phyloP scores from a whole-genome alignment of 2,113 vertebrate genomes.

The Silurus glanis region DNA sequence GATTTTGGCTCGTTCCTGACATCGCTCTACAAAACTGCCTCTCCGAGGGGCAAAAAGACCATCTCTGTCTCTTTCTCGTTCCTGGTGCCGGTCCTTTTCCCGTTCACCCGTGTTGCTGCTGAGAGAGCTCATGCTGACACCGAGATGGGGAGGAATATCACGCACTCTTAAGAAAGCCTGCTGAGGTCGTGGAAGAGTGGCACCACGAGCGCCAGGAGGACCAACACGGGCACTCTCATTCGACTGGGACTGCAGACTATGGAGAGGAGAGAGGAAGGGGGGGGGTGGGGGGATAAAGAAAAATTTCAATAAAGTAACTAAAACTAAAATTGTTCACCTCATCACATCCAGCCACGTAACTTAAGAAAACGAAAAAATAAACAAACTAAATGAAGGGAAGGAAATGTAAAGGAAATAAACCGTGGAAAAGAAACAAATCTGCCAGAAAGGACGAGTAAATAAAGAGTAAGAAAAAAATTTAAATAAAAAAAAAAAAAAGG shows the following conservation, averaged over 20 bases:
- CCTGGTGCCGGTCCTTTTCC: slow-evolving; percentile 48
- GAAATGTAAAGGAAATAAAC: background rate
- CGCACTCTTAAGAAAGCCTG: slow-evolving; percentile 50
- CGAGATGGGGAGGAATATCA: slow-evolving; percentile 47
- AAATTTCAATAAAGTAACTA: background rate
- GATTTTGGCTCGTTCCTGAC: slow-evolving; percentile 80
- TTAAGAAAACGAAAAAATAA: background rate
- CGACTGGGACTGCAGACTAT: slow-evolving; percentile 72
- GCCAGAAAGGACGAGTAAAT: background rate
- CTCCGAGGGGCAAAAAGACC: slow-evolving; percentile 51
- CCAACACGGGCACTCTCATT: slow-evolving; percentile 51
- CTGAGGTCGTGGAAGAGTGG: slow-evolving; percentile 65
- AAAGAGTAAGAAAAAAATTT: background rate
- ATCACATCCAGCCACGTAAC: background rate
- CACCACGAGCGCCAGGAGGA: background rate
- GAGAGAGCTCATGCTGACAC: slow-evolving; percentile 57
- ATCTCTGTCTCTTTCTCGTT: slow-evolving; percentile 16
- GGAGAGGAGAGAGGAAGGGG: background rate
- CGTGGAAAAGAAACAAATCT: background rate
- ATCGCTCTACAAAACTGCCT: slow-evolving; percentile 61
- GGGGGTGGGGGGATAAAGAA: too few relatives aligned
- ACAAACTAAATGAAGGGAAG: background rate
- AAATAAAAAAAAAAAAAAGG: background rate
- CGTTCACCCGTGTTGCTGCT: slow-evolving; percentile 39
- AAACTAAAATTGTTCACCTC: background rate